phyloP scores from a whole-genome alignment of 2,797 vertebrate species.

The Pangasius sanitwongsei region DNA sequence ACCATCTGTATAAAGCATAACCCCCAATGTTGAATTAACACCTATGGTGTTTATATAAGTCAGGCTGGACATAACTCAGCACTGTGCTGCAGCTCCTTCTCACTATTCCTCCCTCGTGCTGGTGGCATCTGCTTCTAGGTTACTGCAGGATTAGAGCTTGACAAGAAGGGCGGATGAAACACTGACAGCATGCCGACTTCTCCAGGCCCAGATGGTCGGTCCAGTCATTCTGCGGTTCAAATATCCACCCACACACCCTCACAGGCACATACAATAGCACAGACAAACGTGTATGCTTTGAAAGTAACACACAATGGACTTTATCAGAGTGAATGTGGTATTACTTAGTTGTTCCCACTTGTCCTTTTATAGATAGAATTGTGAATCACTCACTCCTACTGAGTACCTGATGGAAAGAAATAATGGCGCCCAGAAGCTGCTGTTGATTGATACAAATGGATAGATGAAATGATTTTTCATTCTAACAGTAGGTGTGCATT shows the following conservation, averaged over 20 bases:
- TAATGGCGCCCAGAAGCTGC: constrained; percentile 14
- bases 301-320: constrained; percentile 18
- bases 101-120: constrained; percentile 70
- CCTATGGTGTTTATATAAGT: constrained; percentile 32
- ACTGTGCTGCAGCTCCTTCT: constrained; percentile 73
- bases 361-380: constrained; percentile 6
- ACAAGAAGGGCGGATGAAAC: constrained; percentile 67
- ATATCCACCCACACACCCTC: constrained; percentile 35
- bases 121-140: constrained; percentile 80
- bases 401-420: constrained; percentile 26
- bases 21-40: constrained; percentile 19
- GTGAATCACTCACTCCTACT: constrained; percentile 26
- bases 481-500: constrained; percentile 11
- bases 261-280: background rate
- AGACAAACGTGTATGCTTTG: constrained; percentile 36
- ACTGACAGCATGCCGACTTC: constrained; percentile 67
- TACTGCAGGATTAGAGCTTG: constrained; percentile 77
- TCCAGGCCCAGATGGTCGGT: constrained; percentile 49
- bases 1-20: constrained; percentile 8
- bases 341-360: constrained; percentile 11
- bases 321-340: constrained; percentile 7
- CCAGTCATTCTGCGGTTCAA: constrained; percentile 34
- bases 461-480: constrained; percentile 33
- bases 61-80: constrained; percentile 56
- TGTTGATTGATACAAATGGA: constrained; percentile 26